A percentile compares a stretch with the other conserved stretches of the same genome.
These are phyloP conservation scores for Diadema setosum DNA, from an alignment of 35 echinoderm and acorn worm genomes.

Conservation along the genomic window DNA sequence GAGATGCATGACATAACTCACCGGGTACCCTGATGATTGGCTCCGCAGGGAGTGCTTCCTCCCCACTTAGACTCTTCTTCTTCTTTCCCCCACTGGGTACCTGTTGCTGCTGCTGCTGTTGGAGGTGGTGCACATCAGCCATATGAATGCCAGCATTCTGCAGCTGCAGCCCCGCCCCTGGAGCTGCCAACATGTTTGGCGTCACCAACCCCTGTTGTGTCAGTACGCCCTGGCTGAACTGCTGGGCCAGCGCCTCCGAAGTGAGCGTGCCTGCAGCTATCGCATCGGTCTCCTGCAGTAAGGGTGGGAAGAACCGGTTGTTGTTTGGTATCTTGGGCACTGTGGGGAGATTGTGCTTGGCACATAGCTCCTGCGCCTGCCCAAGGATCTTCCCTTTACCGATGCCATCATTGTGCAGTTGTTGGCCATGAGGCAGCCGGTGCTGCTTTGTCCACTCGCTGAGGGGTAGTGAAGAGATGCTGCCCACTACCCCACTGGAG, in stretches of 20 bases:
- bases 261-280: background rate
- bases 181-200: background rate
- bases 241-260: conserved; percentile 7
- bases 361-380: conserved; percentile 20
- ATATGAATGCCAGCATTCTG: conserved; percentile 6
- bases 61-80: background rate
- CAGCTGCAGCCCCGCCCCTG: background rate
- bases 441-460: conserved; percentile 61
- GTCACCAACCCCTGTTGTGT: background rate
- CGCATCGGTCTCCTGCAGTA: background rate
- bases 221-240: background rate
- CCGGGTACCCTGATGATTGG: background rate
- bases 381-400: conserved; percentile 27
- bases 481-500: background rate
- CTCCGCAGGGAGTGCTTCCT: background rate
- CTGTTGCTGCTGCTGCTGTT: conserved; percentile 17
- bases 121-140: background rate
- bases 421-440: conserved; percentile 41
- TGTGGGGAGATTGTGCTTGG: conserved; percentile 39
- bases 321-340: conserved; percentile 32
- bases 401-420: conserved; percentile 63
- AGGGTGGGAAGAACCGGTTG: background rate
- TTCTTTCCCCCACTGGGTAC: background rate
- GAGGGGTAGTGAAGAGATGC: background rate
- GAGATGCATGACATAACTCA: too few relatives aligned